These are phyloP conservation scores for Amphipoea oculea DNA, from an alignment of 2,888 invertebrate species.

Conservation along the genomic window DNA sequence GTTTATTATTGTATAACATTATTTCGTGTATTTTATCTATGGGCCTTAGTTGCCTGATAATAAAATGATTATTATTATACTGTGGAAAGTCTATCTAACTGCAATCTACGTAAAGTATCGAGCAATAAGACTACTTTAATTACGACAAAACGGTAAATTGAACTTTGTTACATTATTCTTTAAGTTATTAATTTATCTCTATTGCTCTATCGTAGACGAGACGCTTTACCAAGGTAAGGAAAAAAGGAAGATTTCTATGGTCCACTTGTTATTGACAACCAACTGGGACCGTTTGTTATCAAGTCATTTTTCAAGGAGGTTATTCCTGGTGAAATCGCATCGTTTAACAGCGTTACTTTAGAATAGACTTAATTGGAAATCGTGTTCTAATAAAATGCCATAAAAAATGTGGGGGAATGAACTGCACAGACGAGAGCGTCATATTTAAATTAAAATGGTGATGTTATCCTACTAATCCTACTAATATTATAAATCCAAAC, in stretches of 20 bases:
- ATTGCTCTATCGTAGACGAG: background rate
- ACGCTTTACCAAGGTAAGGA: background rate
- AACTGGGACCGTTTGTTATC: background rate
- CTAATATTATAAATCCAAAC: too few relatives aligned
- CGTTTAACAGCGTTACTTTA: background rate
- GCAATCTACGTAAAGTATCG: background rate
- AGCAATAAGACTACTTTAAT: background rate
- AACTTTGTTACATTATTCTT: background rate
- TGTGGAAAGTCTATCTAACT: background rate
- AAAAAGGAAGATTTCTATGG: background rate
- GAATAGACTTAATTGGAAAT: background rate
- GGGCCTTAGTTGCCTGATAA: too few relatives aligned
- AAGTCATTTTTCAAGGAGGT: background rate
- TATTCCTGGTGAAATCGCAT: background rate
- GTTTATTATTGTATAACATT: too few relatives aligned
- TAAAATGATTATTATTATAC: background rate
- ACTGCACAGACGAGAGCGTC: background rate
- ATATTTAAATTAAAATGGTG: background rate
- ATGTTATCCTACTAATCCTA: background rate
- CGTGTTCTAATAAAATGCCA: background rate
- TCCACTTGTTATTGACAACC: background rate
- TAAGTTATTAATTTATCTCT: background rate
- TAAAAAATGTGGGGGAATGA: background rate
- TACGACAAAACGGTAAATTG: conserved; percentile 7
- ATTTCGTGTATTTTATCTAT: too few relatives aligned